Percentiles rank a stretch among this genome's conserved stretches.
These are phyloP conservation scores for Paedocypris sp. DNA, from an alignment of 2,113 vertebrate species.

Conservation along the genomic window DNA sequence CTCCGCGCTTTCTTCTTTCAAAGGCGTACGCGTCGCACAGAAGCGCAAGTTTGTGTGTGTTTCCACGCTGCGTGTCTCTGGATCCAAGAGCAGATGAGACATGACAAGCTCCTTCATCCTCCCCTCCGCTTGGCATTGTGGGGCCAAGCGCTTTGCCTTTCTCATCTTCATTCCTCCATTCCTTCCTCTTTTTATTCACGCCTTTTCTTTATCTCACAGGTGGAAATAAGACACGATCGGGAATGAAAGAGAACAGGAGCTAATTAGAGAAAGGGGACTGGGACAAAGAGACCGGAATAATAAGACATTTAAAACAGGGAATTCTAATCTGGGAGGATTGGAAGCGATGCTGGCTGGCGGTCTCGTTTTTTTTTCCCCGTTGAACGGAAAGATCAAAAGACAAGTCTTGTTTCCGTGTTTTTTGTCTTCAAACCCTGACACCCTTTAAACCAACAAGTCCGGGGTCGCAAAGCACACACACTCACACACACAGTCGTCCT, in stretches of 20 bases:
- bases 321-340: constrained; percentile 25
- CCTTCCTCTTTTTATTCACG: constrained; percentile 12
- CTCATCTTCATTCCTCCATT: constrained; percentile 34
- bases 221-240: constrained; percentile 23
- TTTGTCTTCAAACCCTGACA: background rate
- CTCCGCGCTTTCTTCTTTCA: constrained; percentile 28
- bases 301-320: constrained; percentile 35
- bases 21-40: constrained; percentile 15
- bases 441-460: constrained; percentile 29
- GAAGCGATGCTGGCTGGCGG: constrained; percentile 9
- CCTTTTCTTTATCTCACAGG: constrained; percentile 30
- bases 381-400: constrained; percentile 21
- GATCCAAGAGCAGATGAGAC: constrained; percentile 30
- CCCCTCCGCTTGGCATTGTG: constrained; percentile 16
- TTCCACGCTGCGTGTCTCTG: constrained; percentile 15
- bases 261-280: constrained; percentile 33
- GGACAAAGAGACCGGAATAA: constrained; percentile 31
- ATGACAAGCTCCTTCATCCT: constrained; percentile 38
- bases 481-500: no score
- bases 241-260: constrained; percentile 34
- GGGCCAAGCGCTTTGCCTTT: constrained; percentile 20
- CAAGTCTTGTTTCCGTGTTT: constrained; percentile 8
- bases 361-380: background rate
- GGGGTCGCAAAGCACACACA: no score
- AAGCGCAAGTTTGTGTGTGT: constrained; percentile 17